These are phyloP conservation scores for Falco berigora DNA, from an alignment of 2,797 vertebrate species.

Conservation along the genomic window DNA sequence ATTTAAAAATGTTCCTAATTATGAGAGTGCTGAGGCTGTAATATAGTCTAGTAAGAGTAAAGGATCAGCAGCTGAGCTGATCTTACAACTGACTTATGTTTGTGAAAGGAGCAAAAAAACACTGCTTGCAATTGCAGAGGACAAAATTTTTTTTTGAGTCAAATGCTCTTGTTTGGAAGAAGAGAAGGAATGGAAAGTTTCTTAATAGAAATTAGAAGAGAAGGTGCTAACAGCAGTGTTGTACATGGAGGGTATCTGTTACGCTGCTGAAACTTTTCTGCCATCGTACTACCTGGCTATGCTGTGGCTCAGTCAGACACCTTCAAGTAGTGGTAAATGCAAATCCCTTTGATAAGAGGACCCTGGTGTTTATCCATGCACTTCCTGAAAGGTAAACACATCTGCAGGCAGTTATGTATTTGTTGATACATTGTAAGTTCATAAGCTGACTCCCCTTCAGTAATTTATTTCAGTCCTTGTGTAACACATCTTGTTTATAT, in stretches of 20 bases:
- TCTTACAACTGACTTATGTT: not conserved
- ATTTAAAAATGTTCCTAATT: not conserved
- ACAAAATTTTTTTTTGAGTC: not conserved
- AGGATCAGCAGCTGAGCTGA: not conserved
- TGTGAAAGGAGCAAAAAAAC: not conserved
- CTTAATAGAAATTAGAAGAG: not conserved
- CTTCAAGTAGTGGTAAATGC: not conserved
- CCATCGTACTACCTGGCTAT: not conserved
- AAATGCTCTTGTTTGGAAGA: not conserved
- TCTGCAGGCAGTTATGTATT: not conserved
- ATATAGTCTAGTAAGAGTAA: not conserved
- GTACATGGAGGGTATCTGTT: not conserved
- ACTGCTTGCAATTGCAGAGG: not conserved
- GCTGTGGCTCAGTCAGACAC: not conserved
- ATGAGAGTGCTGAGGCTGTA: not conserved
- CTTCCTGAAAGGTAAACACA: not conserved
- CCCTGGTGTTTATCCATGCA: not conserved
- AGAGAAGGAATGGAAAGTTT: not conserved
- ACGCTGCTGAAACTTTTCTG: not conserved
- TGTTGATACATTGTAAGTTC: not conserved
- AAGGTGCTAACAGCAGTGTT: not conserved
- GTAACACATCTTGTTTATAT: constrained; percentile 11
- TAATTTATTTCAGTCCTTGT: not conserved
- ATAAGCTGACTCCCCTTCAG: not conserved
- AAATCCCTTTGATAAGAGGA: not conserved